Percentiles rank a stretch among this genome's conserved stretches.
Evolutionary conservation across 1,140 invertebrate species (phyloP).

Genomic region (Pseudomyrmex concolor): DNA sequence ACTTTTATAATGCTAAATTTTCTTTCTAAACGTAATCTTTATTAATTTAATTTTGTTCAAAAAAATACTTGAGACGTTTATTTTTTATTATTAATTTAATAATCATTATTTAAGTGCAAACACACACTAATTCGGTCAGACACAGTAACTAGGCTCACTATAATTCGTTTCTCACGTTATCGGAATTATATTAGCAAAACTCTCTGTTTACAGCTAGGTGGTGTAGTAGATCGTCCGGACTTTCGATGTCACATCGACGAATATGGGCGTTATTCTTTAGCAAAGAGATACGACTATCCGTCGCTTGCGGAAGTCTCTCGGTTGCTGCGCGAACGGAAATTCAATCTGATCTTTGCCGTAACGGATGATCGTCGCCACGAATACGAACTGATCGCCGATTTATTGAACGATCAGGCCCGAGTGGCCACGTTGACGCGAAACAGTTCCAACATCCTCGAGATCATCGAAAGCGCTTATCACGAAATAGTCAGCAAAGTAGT

Average conservation of each 20-base stretch:
- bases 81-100: no score
- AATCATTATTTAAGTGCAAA: no score
- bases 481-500: slow-evolving; percentile 72
- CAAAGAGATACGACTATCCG: slow-evolving; percentile 73
- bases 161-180: no score
- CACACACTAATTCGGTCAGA: no score
- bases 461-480: slow-evolving; percentile 74
- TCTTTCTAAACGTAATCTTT: no score
- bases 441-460: slow-evolving; percentile 77
- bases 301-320: slow-evolving; percentile 74
- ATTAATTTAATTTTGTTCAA: no score
- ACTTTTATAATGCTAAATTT: no score
- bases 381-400: slow-evolving; percentile 66
- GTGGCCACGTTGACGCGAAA: slow-evolving; percentile 71
- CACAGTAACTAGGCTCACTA: no score
- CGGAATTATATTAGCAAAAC: no score
- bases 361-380: slow-evolving; percentile 68
- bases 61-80: no score
- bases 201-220: slow-evolving; percentile 62
- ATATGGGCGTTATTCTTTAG: slow-evolving; percentile 67
- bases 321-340: slow-evolving; percentile 66
- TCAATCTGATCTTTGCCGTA: slow-evolving; percentile 76
- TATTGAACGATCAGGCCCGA: slow-evolving; percentile 71
- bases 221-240: slow-evolving; percentile 72
- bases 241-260: slow-evolving; percentile 73